Conservation (phyloP, 2,888 invertebrate genomes). For the Thelaira solivaga region DNA sequence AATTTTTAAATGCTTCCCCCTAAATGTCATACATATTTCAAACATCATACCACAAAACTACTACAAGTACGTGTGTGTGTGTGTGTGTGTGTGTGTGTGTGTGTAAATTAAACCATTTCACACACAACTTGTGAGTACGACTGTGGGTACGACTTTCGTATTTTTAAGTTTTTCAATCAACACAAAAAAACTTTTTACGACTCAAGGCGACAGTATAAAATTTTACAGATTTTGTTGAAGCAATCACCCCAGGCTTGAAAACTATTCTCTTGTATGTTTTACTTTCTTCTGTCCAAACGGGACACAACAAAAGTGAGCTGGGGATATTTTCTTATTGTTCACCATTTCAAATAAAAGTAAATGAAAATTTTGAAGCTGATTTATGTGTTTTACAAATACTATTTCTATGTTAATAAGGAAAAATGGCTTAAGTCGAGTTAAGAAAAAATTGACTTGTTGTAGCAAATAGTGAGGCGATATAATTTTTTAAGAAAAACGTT, state of each 20-base stretch:
- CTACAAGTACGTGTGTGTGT: neutral
- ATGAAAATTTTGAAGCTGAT: too few relatives aligned
- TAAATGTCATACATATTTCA: conserved; percentile 45
- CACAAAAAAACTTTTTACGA: conserved; percentile 60
- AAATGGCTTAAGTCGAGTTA: too few relatives aligned
- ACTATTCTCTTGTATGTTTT: neutral
- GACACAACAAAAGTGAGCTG: neutral
- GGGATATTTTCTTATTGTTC: too few relatives aligned
- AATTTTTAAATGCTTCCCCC: conserved; percentile 46
- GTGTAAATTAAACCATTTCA: conserved; percentile 4
- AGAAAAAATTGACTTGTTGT: too few relatives aligned
- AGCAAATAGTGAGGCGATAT: too few relatives aligned
- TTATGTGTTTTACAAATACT: too few relatives aligned
- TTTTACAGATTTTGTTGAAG: conserved; percentile 35
- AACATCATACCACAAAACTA: conserved; percentile 34
- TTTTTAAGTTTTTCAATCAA: conserved; percentile 62
- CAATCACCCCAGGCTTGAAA: conserved; percentile 31
- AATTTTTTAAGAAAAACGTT: too few relatives aligned
- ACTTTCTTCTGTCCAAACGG: neutral
- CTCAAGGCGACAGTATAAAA: conserved; percentile 52
- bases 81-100: neutral
- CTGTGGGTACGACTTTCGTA: too few relatives aligned
- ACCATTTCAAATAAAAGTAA: too few relatives aligned
- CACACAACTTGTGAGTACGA: too few relatives aligned
- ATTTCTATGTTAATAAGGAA: too few relatives aligned